Percentiles rank a stretch among this genome's conserved stretches.
phyloP scores from a whole-genome alignment of 1,140 invertebrate species.

The Lepidurus packardi region DNA sequence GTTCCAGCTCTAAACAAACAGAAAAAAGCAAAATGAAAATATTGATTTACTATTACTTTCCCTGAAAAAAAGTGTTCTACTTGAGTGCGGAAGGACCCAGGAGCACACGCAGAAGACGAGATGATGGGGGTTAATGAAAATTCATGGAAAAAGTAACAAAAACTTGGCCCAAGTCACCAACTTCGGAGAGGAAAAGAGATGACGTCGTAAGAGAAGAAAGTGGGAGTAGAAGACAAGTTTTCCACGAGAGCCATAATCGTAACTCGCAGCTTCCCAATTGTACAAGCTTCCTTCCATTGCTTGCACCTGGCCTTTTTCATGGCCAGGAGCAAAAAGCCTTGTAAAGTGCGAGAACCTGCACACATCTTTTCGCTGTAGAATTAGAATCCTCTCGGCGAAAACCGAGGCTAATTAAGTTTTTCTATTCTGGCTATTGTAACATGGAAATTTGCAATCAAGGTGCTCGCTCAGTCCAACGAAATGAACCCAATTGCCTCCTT shows the following conservation, averaged over 20 bases:
- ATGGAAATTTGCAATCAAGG: not conserved
- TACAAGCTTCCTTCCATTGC: not conserved
- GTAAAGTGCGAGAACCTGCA: not conserved
- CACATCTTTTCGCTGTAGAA: not conserved
- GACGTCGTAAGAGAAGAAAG: conserved; percentile 17
- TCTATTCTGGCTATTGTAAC: not conserved
- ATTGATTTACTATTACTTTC: conserved; percentile 15
- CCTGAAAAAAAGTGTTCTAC: not conserved
- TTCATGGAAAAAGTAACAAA: conserved; percentile 20
- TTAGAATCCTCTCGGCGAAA: not conserved
- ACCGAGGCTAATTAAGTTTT: not conserved
- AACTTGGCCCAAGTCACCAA: conserved; percentile 5
- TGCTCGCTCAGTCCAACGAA: not conserved
- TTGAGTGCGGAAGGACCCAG: not conserved
- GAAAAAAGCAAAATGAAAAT: not conserved
- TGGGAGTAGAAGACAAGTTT: not conserved
- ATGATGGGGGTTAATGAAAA: conserved; percentile 22
- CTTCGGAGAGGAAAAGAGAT: not conserved
- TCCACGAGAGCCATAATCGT: not conserved
- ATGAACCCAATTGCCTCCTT: no score
- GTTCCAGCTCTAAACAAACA: not conserved
- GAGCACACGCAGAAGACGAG: conserved; percentile 7
- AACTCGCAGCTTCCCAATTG: conserved; percentile 10
- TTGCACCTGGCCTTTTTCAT: conserved; percentile 12
- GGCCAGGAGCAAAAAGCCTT: not conserved